Base-by-base conservation (phyloP, 2,797 vertebrate species). In the Vireo griseus region DNA sequence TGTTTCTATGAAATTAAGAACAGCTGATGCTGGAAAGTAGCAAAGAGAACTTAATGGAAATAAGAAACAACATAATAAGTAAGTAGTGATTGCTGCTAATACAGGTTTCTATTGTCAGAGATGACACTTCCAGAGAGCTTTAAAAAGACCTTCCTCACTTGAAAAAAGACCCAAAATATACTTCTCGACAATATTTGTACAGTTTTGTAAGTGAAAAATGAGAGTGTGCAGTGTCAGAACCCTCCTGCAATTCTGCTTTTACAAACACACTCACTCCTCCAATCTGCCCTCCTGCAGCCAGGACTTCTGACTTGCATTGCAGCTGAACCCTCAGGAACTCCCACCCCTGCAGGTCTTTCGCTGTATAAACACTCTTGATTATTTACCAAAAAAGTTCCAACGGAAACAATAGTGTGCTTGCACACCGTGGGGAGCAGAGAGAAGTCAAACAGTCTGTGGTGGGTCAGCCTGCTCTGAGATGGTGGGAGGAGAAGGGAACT, bases 21-120 rank as follows among this genome's bases (percentile, higher is more conserved):
- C 5, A 29, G 28, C 3, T 40, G 52, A 57, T 45, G 57, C 26
- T 72, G 28, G 4, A 57, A 93, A 86, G 29, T 1, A 86, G 29
- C 33, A 59, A 77, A 50, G 31, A 50, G 5, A 87, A 72, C 10
- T 66, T 62, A 58, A 42, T 0, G 5, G 40, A 69, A 87, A 50
- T 50, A 71, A 75, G 47, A 68, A 78, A 33, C 12, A 79, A 63
- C 24, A 5, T 14, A 37, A 84, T 4, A 65, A 24, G 29, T 42
- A 80, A 86, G 20, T 9, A 37, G 50, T 17, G 9, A 91, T 2
- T 85, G 42, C 33, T 78, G 37, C 25, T 68, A 75, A 71, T 5
- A 50, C 1, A 58, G 21, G 25, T 19, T 37, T 59, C 26, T 0
- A 0, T 29, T 55, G 24, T 15, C 42, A 69, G 69, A 52, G 29